Conservation (phyloP, 2,113 vertebrate species). For the Takifugu bimaculatus region DNA sequence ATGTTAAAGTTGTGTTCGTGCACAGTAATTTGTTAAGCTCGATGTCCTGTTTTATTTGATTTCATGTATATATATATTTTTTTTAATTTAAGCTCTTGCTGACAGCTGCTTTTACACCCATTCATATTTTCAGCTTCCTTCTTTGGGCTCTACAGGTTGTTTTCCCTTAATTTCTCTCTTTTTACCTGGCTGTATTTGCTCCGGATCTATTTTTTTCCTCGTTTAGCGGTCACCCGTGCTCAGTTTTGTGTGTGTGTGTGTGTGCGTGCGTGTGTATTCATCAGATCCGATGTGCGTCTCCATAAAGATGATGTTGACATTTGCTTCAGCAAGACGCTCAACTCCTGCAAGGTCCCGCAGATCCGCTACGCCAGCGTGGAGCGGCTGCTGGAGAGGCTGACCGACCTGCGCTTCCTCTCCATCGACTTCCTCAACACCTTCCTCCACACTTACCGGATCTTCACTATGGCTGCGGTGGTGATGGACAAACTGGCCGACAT, state of each 20-base stretch:
- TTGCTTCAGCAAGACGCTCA: conserved; percentile 99
- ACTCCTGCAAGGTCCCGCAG: conserved; percentile 99
- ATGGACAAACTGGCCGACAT: conserved; percentile 94
- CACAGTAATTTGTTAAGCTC: neutral
- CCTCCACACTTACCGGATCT: conserved; percentile 97
- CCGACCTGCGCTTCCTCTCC: conserved; percentile 94
- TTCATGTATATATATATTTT: conserved; percentile 33
- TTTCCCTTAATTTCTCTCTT: conserved; percentile 18
- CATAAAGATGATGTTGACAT: conserved; percentile 97
- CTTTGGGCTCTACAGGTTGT: conserved; percentile 27
- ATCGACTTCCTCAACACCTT: conserved; percentile 99
- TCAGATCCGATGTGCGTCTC: conserved; percentile 92
- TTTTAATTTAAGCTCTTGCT: conserved; percentile 22
- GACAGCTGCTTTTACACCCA: conserved; percentile 13
- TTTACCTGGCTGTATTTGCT: conserved; percentile 32
- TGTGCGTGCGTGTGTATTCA: conserved; percentile 57
- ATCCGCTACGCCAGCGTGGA: conserved; percentile 96
- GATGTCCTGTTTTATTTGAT: conserved; percentile 18
- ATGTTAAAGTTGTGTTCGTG: conserved; percentile 15
- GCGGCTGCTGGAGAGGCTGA: conserved; percentile 92
- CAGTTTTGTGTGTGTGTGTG: conserved; percentile 50
- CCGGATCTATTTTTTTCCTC: conserved; percentile 20
- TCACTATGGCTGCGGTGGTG: conserved; percentile 87
- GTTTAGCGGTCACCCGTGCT: conserved; percentile 64
- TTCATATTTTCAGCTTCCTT: conserved; percentile 23